Evolutionary conservation across 2,113 vertebrate species (phyloP).

Genomic region (Glaucomys volans): DNA sequence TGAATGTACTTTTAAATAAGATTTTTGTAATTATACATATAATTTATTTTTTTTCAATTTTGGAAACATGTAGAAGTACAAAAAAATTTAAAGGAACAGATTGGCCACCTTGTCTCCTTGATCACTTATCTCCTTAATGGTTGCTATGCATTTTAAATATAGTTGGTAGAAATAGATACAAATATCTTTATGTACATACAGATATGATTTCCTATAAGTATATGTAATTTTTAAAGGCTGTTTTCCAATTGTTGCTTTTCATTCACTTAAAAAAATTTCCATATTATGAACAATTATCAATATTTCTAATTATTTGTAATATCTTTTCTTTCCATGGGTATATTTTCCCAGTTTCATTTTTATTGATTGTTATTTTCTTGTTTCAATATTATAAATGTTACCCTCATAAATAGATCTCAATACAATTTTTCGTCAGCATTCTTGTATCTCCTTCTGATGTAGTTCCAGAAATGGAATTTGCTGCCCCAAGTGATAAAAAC

Average conservation of each 20-base stretch:
- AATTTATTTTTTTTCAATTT: constrained; percentile 34
- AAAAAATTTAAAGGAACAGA: background rate
- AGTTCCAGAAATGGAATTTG: background rate
- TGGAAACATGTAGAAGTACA: background rate
- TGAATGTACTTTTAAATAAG: background rate
- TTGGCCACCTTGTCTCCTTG: background rate
- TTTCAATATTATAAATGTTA: background rate
- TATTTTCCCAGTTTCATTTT: background rate
- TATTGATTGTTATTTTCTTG: background rate
- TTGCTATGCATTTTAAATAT: constrained; percentile 9
- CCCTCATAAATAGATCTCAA: background rate
- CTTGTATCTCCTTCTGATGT: background rate
- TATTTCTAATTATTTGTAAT: constrained; percentile 19
- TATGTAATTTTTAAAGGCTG: background rate
- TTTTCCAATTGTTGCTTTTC: constrained; percentile 14
- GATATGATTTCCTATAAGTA: background rate
- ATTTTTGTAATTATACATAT: constrained; percentile 12
- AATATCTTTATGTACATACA: background rate
- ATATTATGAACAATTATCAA: background rate
- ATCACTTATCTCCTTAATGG: background rate
- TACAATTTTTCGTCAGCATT: background rate
- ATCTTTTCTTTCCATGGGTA: background rate
- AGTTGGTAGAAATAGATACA: background rate
- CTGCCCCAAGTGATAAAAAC: background rate
- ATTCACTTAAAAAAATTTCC: background rate